phyloP scores from a whole-genome alignment of 2,797 vertebrate genomes.

The Miichthys miiuy region DNA sequence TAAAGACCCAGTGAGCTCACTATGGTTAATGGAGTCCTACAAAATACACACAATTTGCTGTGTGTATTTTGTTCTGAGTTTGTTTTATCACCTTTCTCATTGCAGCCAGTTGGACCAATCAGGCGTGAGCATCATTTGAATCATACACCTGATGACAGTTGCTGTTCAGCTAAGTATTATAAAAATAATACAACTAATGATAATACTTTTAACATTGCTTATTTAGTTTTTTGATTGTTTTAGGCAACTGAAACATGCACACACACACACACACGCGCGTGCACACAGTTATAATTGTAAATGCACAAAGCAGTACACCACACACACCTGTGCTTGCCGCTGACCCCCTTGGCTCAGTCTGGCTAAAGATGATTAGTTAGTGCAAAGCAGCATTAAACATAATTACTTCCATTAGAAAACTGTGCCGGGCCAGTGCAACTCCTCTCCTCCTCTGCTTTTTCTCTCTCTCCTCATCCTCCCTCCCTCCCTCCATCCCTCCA shows the following conservation, averaged over 20 bases:
- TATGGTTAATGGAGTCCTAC: too few relatives aligned
- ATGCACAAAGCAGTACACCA: not conserved
- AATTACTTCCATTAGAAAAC: slow-evolving; percentile 53
- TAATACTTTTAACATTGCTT: not conserved
- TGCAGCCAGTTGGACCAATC: too few relatives aligned
- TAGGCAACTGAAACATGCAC: not conserved
- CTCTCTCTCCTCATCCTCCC: slow-evolving; percentile 13
- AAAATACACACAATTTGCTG: too few relatives aligned
- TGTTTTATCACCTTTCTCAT: too few relatives aligned
- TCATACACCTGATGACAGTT: not conserved
- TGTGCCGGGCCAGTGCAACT: slow-evolving; percentile 1
- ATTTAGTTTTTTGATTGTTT: not conserved
- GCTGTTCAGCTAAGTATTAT: not conserved
- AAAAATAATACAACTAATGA: not conserved
- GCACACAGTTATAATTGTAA: not conserved
- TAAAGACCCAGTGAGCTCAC: too few relatives aligned
- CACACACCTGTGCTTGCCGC: slow-evolving; percentile 43
- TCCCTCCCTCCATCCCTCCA: slow-evolving; percentile 21
- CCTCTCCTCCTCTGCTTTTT: slow-evolving; percentile 17
- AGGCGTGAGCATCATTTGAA: too few relatives aligned
- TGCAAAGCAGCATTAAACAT: slow-evolving; percentile 49
- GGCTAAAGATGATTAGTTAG: slow-evolving; percentile 61
- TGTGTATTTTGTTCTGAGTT: too few relatives aligned
- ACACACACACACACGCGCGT: not conserved
- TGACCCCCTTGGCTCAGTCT: slow-evolving; percentile 37